Percentiles rank a stretch among this genome's conserved stretches.
phyloP scores from a whole-genome alignment of 2,113 vertebrate species.

The Gavia stellata region DNA sequence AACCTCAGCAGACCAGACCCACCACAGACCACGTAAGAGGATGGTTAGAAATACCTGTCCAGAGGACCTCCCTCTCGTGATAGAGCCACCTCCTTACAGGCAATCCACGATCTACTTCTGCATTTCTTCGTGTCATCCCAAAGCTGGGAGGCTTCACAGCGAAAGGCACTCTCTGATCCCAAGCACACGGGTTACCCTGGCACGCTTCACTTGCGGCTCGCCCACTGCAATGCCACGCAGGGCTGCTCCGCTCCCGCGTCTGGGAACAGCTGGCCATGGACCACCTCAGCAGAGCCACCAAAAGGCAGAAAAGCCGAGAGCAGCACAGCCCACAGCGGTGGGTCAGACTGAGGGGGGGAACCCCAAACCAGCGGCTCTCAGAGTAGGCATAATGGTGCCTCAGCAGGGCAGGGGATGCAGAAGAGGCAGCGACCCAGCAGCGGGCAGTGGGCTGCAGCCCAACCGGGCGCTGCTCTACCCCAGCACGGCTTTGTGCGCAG shows the following conservation, averaged over 20 bases:
- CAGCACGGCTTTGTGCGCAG: accelerated
- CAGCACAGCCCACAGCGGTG: not conserved
- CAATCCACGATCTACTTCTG: not conserved
- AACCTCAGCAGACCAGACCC: not conserved
- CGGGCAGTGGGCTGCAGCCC: too few relatives aligned
- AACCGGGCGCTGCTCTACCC: accelerated
- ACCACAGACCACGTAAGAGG: accelerated
- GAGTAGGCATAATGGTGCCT: accelerated
- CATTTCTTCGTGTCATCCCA: not conserved
- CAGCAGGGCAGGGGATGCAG: not conserved
- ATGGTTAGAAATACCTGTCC: not conserved
- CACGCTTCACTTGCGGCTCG: not conserved
- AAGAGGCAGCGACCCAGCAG: not conserved
- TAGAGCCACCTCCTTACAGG: not conserved
- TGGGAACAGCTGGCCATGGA: not conserved
- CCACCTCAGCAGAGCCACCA: not conserved
- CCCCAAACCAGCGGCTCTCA: not conserved
- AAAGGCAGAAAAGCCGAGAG: not conserved
- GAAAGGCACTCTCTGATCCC: too few relatives aligned
- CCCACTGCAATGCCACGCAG: accelerated
- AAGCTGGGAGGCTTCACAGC: not conserved
- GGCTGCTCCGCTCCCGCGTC: not conserved
- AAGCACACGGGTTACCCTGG: not conserved
- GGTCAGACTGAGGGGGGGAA: not conserved
- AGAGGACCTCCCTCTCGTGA: not conserved